Conservation (phyloP, 2,797 vertebrate species). For the Eupleurogrammus muticus region DNA sequence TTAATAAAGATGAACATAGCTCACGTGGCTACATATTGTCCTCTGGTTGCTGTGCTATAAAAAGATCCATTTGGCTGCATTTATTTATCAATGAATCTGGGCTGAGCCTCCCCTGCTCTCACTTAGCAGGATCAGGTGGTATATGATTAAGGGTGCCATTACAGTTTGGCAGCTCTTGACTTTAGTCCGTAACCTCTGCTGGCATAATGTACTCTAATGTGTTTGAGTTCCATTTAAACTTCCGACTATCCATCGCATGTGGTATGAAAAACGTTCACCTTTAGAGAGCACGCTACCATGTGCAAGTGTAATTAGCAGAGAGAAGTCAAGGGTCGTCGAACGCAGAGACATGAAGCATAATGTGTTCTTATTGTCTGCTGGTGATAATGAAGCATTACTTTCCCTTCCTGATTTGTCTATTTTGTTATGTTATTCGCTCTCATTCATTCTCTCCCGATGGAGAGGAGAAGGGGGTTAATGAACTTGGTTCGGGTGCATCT, state of each 20-base stretch:
- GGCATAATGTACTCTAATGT: constrained; percentile 69
- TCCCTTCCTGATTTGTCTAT: constrained; percentile 27
- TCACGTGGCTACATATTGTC: constrained; percentile 51
- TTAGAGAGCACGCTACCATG: constrained; percentile 40
- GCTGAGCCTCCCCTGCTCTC: constrained; percentile 40
- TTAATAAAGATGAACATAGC: constrained; percentile 63
- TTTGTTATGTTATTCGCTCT: constrained; percentile 19
- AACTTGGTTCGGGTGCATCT: constrained; percentile 28
- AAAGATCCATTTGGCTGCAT: constrained; percentile 61
- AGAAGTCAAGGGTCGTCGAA: constrained; percentile 47
- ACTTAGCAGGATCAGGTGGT: constrained; percentile 60
- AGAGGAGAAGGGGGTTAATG: constrained; percentile 29
- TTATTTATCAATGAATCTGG: constrained; percentile 74
- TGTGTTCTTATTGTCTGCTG: background rate
- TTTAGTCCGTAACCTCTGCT: constrained; percentile 62
- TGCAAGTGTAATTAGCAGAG: constrained; percentile 56
- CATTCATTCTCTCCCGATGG: constrained; percentile 17
- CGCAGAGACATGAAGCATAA: constrained; percentile 33
- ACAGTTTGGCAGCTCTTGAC: constrained; percentile 71
- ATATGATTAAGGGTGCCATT: constrained; percentile 68
- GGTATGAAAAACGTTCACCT: constrained; percentile 54
- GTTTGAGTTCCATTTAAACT: constrained; percentile 72
- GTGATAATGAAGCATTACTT: constrained; percentile 4
- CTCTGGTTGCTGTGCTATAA: constrained; percentile 62
- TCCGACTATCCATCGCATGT: constrained; percentile 45